A percentile compares a stretch with the other conserved stretches of the same genome.
Conservation (phyloP, 2,797 vertebrate species). For the Dicrostonyx torquatus region DNA sequence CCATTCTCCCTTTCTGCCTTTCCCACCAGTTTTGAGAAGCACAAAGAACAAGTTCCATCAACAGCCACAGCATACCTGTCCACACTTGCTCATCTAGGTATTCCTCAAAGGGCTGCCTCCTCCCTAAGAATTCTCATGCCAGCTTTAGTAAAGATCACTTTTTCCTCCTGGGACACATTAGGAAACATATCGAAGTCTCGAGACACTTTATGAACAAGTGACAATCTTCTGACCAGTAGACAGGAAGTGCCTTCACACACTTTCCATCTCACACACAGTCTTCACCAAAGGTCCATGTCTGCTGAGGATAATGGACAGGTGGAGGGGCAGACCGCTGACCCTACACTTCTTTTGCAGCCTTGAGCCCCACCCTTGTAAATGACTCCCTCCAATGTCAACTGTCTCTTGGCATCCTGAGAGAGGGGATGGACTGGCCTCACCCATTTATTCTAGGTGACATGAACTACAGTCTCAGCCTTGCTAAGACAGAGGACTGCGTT, state of each 20-base stretch:
- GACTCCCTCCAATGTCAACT: conserved; percentile 63
- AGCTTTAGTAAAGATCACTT: background rate
- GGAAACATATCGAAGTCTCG: background rate
- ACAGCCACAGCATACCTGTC: background rate
- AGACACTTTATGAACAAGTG: background rate
- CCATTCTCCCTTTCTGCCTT: background rate
- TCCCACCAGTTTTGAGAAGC: background rate
- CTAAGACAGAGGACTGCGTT: conserved; percentile 85
- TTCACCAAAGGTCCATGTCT: background rate
- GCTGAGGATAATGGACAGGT: background rate
- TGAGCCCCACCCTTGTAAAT: conserved; percentile 1
- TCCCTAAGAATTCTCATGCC: background rate
- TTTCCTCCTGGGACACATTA: background rate
- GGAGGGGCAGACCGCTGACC: background rate
- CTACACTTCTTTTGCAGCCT: conserved; percentile 2
- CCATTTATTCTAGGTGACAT: conserved; percentile 82
- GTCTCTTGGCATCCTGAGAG: conserved; percentile 63
- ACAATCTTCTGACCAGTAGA: background rate
- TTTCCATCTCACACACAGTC: background rate
- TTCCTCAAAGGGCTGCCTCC: background rate
- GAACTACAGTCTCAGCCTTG: conserved; percentile 83
- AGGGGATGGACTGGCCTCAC: conserved; percentile 84
- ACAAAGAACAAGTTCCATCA: background rate
- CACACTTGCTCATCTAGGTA: background rate
- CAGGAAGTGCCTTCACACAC: background rate